Evolutionary conservation across 2,888 invertebrate genomes (phyloP).

Genomic region (Celastrina argiolus): DNA sequence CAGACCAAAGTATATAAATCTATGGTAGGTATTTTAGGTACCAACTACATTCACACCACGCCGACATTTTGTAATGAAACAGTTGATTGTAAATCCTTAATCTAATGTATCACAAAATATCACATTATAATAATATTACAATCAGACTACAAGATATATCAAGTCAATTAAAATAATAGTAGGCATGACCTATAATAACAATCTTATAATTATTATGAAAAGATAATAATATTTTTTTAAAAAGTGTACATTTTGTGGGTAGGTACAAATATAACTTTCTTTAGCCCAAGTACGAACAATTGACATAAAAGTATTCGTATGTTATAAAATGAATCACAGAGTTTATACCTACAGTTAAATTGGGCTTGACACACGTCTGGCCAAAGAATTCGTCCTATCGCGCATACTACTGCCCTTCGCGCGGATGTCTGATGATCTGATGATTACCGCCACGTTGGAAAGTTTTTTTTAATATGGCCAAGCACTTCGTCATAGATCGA

Average conservation of each 20-base stretch:
- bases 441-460: neutral
- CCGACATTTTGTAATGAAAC: neutral
- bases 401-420: too few species aligned
- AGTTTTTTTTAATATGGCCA: neutral
- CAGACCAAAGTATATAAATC: too few species aligned
- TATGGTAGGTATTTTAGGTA: too few species aligned
- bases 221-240: too few species aligned
- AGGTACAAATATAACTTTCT: too few species aligned
- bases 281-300: too few species aligned
- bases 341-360: too few species aligned
- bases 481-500: neutral
- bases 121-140: constrained; percentile 49
- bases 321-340: too few species aligned
- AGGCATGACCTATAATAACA: neutral
- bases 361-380: too few species aligned
- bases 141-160: constrained; percentile 47
- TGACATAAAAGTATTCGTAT: too few species aligned
- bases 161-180: neutral
- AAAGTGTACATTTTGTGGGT: neutral
- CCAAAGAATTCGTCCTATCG: too few species aligned
- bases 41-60: neutral
- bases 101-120: constrained; percentile 61
- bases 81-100: constrained; percentile 41
- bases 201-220: neutral
- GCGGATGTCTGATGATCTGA: too few species aligned